Evolutionary conservation across 2,113 vertebrate genomes (phyloP), one percentile per base, ranked within the genome.

Genomic region (Brachionichthys hirsutus): DNA sequence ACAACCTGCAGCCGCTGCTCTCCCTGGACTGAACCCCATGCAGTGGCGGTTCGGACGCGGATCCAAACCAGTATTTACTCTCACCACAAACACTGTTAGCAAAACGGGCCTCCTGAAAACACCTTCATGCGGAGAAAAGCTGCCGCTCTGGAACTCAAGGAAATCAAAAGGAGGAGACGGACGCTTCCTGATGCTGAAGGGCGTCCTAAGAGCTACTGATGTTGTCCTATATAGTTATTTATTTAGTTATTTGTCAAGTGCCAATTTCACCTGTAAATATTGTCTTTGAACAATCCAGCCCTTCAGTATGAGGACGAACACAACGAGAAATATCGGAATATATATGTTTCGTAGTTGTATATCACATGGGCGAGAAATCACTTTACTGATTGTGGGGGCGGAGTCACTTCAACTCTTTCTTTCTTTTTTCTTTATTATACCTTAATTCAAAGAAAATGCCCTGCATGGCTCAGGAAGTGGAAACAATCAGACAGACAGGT

Each of bases 1-100:
- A 98, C 87, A 99, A 98, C 91, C 94, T 96, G 93, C 96, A 99
- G 84, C 97, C 97, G 35, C 92, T 99, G 85, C 95, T 99, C 71
- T 97, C 96, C 41, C 93, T 99, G 88, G 96, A 99, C 91, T 99
- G 90, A 90, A 65, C 35, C 22, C 3, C 52, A 55, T 8, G 38
- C 47, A 6, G 1, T 13, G 9, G 22, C 48, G 42, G 41, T 41
- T 58, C 22, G 5, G 22, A 46, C 15, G 50, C 66, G 45, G 15
- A 48, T 3, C 24, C 24, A 30, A 30, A 42, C 41, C 68, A 47
- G 15, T 38, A 62, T 59, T 51, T 41, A 51, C 42, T 67, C 50
- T 66, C 67, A 42, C 46, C 14, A 70, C 61, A 65, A 44, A 15
- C 52, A 71, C 43, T 54, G 52, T 47, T 8, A 53, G 49, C 43